phyloP scores from a whole-genome alignment of 2,797 vertebrate species.

The Tachyglossus aculeatus region DNA sequence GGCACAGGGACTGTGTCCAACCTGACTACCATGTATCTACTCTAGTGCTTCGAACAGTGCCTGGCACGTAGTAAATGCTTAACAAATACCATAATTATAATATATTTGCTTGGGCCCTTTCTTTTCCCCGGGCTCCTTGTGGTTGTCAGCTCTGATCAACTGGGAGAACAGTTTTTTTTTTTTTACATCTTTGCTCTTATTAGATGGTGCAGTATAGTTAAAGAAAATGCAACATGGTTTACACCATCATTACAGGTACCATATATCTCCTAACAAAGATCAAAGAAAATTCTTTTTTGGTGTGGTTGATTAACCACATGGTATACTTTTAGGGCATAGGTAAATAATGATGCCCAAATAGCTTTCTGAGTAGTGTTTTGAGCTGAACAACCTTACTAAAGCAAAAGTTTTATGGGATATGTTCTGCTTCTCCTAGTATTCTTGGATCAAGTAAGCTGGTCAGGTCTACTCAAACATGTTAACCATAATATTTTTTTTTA shows the following conservation, averaged over 20 bases:
- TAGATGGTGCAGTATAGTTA: slow-evolving; percentile 30
- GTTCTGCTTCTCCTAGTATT: neutral
- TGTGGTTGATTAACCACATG: slow-evolving; percentile 35
- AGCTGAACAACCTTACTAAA: slow-evolving; percentile 33
- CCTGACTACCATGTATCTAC: no score
- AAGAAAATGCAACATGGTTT: slow-evolving; percentile 25
- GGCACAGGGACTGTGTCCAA: no score
- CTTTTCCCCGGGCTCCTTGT: no score
- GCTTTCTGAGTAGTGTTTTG: neutral
- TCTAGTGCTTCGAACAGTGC: no score
- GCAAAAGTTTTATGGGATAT: neutral
- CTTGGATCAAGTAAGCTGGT: slow-evolving; percentile 16
- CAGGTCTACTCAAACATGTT: neutral
- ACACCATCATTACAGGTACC: slow-evolving; percentile 35
- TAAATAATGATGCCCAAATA: slow-evolving; percentile 43
- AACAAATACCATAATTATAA: no score
- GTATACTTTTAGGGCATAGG: slow-evolving; percentile 42
- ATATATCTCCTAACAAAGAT: slow-evolving; percentile 33
- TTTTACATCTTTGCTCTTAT: slow-evolving; percentile 29
- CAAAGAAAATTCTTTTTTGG: slow-evolving; percentile 38
- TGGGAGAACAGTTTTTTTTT: no score
- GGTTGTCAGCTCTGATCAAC: no score
- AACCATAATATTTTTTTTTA: neutral
- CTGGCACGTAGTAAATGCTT: no score
- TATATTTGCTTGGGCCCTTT: no score